Conservation (phyloP, 1,140 invertebrate species). For the Trichonephila clavata region DNA sequence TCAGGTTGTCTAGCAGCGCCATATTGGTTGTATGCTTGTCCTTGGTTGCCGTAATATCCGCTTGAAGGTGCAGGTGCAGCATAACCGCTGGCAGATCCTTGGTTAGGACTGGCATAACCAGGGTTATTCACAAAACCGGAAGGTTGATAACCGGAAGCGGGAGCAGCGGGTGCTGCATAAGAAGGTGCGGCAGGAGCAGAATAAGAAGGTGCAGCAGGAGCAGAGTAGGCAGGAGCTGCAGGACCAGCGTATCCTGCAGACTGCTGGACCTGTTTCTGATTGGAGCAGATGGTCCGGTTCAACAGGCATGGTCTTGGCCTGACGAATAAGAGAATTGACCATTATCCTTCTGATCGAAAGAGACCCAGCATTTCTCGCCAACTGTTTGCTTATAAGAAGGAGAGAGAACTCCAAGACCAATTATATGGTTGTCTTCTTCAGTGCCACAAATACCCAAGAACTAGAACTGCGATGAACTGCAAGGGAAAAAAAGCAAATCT, state of each 20-base stretch:
- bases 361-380: conserved; percentile 74
- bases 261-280: not conserved
- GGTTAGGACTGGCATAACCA: too few relatives aligned
- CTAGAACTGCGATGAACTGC: conserved; percentile 25
- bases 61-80: not conserved
- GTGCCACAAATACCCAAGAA: conserved; percentile 27
- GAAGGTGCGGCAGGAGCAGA: conserved; percentile 64
- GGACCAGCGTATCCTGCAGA: not conserved
- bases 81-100: conserved; percentile 30
- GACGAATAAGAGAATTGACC: conserved; percentile 70
- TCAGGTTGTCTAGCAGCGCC: not conserved
- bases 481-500: not conserved
- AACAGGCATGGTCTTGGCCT: conserved; percentile 64
- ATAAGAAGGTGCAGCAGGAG: conserved; percentile 56
- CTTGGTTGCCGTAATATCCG: conserved; percentile 25
- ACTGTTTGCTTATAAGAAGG: conserved; percentile 77
- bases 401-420: conserved; percentile 76
- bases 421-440: conserved; percentile 75
- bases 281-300: conserved; percentile 22
- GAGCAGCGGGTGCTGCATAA: conserved; percentile 46
- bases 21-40: not conserved
- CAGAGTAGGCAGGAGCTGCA: conserved; percentile 79
- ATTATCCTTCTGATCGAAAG: conserved; percentile 71
- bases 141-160: conserved; percentile 24
- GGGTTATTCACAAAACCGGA: not conserved